Base-by-base conservation (phyloP, 2,888 invertebrate species). In the Cantharis lateralis region DNA sequence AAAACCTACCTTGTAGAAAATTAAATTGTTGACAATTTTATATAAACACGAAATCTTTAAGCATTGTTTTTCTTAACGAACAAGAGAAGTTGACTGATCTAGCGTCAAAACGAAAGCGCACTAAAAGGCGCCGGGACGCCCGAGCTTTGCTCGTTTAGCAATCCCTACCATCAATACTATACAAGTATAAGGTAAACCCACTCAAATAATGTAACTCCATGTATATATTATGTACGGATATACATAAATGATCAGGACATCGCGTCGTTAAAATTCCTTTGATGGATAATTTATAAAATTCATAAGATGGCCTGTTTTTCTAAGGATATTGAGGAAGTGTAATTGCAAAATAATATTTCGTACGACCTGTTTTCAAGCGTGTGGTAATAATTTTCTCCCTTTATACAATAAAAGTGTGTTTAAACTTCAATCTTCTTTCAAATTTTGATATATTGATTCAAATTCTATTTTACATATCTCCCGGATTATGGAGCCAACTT, bases 111-210 rank as follows among this genome's bases (percentile, higher is more conserved):
- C 68, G 62, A 62, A 48, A 48, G 72, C 74, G 77, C 77, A 77
- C 77, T 77, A 68, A 77, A 77, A 70, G 77, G 77, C 77, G 77
- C 74, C 77, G 73, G 73, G 77, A 77, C 77, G 77, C 77, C 76
- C 62, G 73, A 74, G 77, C 77, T 74, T 70, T 32, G 16, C 64
- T 66, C 64, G 48, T 61, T 61, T 62, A 13, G 15, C 70, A n/a
- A 32, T 28, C 69, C 69, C 28, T 69, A 69, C 69, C 16, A 66
- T 66, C 64, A 66, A 66, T 66, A 66, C 24, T 66, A 13, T 66
- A 20, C 64, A 66, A 18, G 24, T n/a, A 20, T 66, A 66, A 66
- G 18, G 64, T 66, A 15, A 66, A 66, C 64, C 20, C 64, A 20
- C 24, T 20, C 20, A 66, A 66, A 10, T 66, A 7, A 3, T 20